Base-by-base conservation (phyloP, 2,797 vertebrate species). In the Sebastes melanostomus region DNA sequence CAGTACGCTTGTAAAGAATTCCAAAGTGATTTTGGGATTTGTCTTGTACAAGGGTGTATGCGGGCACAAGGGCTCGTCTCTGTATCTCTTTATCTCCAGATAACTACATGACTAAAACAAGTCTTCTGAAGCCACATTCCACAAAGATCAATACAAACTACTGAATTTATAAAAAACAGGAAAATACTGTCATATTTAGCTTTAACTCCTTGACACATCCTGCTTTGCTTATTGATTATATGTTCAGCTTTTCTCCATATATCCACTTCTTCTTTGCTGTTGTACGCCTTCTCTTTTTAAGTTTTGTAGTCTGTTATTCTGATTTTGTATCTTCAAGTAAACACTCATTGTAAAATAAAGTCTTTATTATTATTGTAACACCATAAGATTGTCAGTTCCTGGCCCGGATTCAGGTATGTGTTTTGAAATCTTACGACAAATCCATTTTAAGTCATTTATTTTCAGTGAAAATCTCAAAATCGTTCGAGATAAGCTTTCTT, bases 371-470 rank as follows among this genome's bases (percentile, higher is more conserved):
- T 66, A 46, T 36, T 73, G 86, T 85, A 90, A 90, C 80, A 60
- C 29, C 62, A 75, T 68, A 70, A 76, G 67, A 66, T 71, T 66
- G 60, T 78, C 50, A 85, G 86, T 91, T 88, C 62, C 82, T 93
- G 89, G 86, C 89, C 77, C 60, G 61, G 46, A 70, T 68, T 86
- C 76, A 80, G 58, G 14, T 56, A 86, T 82, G 70, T 22, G 32
- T 84, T 88, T 85, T 68, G 38, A 87, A 81, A 81, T 84, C 70
- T 85, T 86, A 75, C 65, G 55, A 75, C 71, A 87, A 92, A 90
- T 87, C 85, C 87, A 86, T 91, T 85, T 86, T 86, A 90, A 91
- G 81, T 70, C 30, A 56, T 76, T 83, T 87, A 81, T 91, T 92
- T 94, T 91, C 36, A 73, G 56, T 58, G 60, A 80, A 82, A 85